Percentiles rank a stretch among this genome's conserved stretches.
phyloP scores from a whole-genome alignment of 2,797 vertebrate genomes.

The Alcedo atthis region DNA sequence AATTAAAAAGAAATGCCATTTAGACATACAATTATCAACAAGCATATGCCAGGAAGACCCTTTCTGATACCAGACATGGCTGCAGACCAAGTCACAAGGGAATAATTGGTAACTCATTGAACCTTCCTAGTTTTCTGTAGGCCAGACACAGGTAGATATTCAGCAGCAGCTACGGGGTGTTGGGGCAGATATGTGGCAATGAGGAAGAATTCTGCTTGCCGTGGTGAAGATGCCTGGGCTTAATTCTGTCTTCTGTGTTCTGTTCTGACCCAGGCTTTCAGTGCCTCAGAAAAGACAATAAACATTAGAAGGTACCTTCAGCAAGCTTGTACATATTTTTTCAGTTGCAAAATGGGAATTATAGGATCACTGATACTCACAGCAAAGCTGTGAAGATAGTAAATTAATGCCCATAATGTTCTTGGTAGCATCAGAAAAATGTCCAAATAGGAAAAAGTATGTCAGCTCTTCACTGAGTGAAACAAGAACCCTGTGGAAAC shows the following conservation, averaged over 20 bases:
- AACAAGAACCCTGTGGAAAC: neutral
- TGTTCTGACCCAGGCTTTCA: neutral
- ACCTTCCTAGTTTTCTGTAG: neutral
- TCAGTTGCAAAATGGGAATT: neutral
- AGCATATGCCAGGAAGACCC: neutral
- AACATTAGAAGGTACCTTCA: neutral
- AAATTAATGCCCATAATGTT: neutral
- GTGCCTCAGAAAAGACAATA: neutral
- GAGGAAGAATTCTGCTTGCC: neutral
- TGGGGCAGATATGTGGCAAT: neutral
- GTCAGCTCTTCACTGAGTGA: neutral
- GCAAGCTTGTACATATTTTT: neutral
- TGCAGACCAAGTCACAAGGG: neutral
- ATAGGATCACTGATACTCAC: neutral
- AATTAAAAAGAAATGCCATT: neutral
- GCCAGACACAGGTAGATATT: fast-evolving
- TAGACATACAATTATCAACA: neutral
- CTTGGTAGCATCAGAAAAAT: neutral
- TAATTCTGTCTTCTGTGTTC: neutral
- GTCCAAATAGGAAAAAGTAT: neutral
- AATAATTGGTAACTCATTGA: neutral
- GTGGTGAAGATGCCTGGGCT: neutral
- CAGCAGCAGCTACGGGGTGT: neutral
- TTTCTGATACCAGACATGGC: neutral
- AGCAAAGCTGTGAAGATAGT: neutral